phyloP scores from a whole-genome alignment of 2,113 vertebrate species.

The Lathamus discolor region DNA sequence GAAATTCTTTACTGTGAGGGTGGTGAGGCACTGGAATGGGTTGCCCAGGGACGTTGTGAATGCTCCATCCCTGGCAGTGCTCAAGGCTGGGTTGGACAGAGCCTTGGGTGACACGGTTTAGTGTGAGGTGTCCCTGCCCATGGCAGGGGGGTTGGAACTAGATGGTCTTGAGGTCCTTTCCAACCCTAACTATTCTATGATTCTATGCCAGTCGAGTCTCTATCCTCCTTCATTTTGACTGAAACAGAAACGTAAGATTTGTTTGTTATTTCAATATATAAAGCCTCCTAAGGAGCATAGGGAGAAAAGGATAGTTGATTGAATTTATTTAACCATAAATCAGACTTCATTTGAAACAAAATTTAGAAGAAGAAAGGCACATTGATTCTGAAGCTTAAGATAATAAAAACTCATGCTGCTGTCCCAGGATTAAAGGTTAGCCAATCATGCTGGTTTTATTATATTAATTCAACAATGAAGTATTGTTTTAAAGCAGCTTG shows the following conservation, averaged over 20 bases:
- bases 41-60: too few species aligned
- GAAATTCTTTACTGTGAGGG: too few species aligned
- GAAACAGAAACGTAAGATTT: neutral
- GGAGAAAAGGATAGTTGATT: neutral
- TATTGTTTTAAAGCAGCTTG: slow-evolving; percentile 78
- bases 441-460: slow-evolving; percentile 73
- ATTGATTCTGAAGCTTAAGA: slow-evolving; percentile 53
- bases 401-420: slow-evolving; percentile 53
- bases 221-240: neutral
- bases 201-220: neutral
- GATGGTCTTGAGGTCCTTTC: too few species aligned
- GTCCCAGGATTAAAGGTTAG: slow-evolving; percentile 75
- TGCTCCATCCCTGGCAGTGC: too few species aligned
- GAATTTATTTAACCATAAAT: neutral
- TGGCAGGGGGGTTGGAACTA: too few species aligned
- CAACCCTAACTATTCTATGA: too few species aligned
- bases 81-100: too few species aligned
- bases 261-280: neutral
- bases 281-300: neutral
- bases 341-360: slow-evolving; percentile 15
- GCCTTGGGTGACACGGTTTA: too few species aligned
- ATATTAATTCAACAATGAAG: slow-evolving; percentile 72
- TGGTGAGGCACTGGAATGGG: too few species aligned
- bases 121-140: too few species aligned
- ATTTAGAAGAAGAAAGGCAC: neutral